These are phyloP conservation scores for Zonotrichia leucophrys DNA, from an alignment of 2,113 vertebrate species.

Conservation along the genomic window DNA sequence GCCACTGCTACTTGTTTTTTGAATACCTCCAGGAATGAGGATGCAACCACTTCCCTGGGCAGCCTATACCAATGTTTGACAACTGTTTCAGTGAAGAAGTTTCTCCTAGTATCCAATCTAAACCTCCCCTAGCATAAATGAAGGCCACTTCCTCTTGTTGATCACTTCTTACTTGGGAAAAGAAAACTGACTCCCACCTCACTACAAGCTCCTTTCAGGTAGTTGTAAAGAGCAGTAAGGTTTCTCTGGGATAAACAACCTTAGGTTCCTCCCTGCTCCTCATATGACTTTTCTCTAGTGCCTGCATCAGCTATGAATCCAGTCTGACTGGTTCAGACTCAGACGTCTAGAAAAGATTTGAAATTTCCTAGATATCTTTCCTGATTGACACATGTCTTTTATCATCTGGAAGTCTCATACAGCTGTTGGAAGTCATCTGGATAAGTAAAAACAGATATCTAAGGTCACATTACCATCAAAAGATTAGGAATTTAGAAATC, in stretches of 20 bases:
- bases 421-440: background rate
- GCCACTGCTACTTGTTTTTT: background rate
- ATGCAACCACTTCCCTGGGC: background rate
- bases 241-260: background rate
- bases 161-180: background rate
- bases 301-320: background rate
- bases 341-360: background rate
- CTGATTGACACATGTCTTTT: rapidly evolving
- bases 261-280: background rate
- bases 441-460: background rate
- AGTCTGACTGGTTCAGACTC: background rate
- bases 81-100: background rate
- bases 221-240: background rate
- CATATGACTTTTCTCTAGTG: background rate
- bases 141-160: background rate
- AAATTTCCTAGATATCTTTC: background rate
- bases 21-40: background rate
- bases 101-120: background rate
- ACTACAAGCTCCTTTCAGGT: background rate
- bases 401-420: background rate
- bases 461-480: background rate
- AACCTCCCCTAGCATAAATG: background rate
- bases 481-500: background rate
- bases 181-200: background rate
- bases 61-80: background rate